These are phyloP conservation scores for Eupithecia insigniata DNA, from an alignment of 2,888 invertebrate genomes.

Conservation along the genomic window DNA sequence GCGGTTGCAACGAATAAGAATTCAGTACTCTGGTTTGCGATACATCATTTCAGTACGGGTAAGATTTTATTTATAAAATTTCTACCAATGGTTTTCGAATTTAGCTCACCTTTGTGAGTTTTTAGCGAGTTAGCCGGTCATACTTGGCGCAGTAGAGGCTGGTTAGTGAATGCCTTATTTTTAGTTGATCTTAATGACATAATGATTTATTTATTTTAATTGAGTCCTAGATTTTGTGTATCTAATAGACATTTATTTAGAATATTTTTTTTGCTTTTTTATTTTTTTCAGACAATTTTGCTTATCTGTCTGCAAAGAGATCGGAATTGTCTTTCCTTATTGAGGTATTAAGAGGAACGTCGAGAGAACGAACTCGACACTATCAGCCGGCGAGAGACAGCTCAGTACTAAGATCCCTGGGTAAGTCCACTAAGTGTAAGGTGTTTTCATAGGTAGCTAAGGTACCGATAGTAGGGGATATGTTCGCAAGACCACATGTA, in stretches of 20 bases:
- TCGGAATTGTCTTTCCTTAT: not conserved
- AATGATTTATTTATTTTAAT: not conserved
- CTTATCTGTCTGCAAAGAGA: not conserved
- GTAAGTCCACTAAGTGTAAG: not conserved
- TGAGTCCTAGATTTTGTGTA: not conserved
- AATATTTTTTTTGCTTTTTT: not conserved
- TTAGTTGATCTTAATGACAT: not conserved
- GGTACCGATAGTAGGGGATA: not conserved
- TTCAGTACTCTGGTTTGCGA: conserved; percentile 36
- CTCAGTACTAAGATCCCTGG: not conserved
- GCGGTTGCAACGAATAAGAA: conserved; percentile 74
- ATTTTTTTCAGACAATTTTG: not conserved
- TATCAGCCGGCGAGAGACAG: not conserved
- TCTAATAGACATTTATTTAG: not conserved
- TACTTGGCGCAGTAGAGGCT: not conserved
- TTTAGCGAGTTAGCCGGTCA: not conserved
- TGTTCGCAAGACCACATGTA: conserved; percentile 46
- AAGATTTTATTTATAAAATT: not conserved
- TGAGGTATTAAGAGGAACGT: not conserved
- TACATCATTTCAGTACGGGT: conserved; percentile 3
- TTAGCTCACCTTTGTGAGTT: not conserved
- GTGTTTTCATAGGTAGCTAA: not conserved
- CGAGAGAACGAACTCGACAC: not conserved
- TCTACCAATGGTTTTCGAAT: not conserved
- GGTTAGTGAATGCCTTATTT: not conserved